Percentiles rank a stretch among this genome's conserved stretches.
Conservation (phyloP, 2,797 vertebrate genomes). For the Ctenopoma multispine region DNA sequence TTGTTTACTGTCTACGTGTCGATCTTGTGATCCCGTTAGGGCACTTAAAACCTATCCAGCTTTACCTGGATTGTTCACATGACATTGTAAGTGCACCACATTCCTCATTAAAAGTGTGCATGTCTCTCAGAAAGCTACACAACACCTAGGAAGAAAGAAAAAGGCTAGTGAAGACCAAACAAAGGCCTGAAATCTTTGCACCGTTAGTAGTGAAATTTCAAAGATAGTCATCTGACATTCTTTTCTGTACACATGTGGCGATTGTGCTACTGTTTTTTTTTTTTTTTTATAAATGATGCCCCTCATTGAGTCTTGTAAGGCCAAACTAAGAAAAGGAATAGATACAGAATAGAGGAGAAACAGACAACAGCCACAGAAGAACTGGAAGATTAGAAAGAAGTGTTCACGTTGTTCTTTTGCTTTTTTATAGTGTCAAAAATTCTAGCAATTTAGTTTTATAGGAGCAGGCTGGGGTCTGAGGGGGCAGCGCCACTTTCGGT, state of each 20-base stretch:
- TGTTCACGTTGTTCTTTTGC: constrained; percentile 4
- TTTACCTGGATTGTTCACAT: constrained; percentile 18
- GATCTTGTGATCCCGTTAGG: constrained; percentile 33
- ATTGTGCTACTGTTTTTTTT: constrained; percentile 41
- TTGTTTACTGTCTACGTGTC: constrained; percentile 13
- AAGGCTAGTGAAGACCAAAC: not conserved
- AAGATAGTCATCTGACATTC: constrained; percentile 14
- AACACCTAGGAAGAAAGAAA: constrained; percentile 14
- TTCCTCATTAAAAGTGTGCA: constrained; percentile 14
- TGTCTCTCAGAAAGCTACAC: constrained; percentile 2
- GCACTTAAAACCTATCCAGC: not conserved
- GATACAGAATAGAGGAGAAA: constrained; percentile 19
- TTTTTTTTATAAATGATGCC: constrained; percentile 53
- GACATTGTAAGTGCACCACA: constrained; percentile 16
- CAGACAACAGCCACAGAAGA: constrained; percentile 50
- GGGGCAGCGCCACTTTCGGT: constrained; percentile 42
- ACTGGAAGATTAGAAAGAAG: constrained; percentile 55
- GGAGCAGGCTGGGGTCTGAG: constrained; percentile 32
- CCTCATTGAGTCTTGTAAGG: constrained; percentile 23
- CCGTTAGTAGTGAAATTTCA: constrained; percentile 13
- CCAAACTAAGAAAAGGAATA: constrained; percentile 19
- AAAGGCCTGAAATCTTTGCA: not conserved
- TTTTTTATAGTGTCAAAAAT: constrained; percentile 20
- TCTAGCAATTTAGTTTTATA: constrained; percentile 34
- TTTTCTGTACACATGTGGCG: constrained; percentile 18